Evolutionary conservation across 2,888 invertebrate species (phyloP).

Genomic region (Isotomurus palustris): DNA sequence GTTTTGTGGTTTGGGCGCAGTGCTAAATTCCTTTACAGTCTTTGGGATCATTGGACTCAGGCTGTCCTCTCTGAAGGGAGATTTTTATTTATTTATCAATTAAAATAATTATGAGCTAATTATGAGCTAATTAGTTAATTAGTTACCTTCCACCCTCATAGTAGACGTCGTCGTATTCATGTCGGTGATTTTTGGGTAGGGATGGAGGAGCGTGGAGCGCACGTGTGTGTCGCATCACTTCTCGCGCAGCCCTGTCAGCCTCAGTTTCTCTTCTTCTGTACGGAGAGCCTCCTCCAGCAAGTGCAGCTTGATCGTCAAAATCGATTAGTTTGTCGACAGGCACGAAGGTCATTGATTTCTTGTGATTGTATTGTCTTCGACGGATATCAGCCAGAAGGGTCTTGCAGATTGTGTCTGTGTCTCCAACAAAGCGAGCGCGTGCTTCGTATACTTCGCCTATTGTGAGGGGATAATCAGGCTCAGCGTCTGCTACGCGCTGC

Average conservation of each 20-base stretch:
- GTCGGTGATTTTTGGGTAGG: constrained; percentile 18
- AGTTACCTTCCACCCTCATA: not conserved
- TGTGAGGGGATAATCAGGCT: constrained; percentile 51
- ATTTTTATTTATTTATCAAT: too few relatives aligned
- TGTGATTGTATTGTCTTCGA: constrained; percentile 24
- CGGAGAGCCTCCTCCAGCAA: not conserved
- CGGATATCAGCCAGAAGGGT: constrained; percentile 44
- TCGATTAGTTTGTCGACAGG: constrained; percentile 33
- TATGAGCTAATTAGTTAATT: not conserved
- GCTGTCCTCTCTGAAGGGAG: not conserved
- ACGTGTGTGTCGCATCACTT: constrained; percentile 17
- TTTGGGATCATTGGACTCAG: not conserved
- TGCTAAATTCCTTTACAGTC: not conserved
- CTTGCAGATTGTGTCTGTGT: constrained; percentile 51
- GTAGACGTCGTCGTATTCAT: constrained; percentile 34
- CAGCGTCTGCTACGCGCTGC: constrained; percentile 61
- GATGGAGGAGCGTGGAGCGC: not conserved
- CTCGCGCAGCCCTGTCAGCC: constrained; percentile 8
- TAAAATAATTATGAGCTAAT: not conserved
- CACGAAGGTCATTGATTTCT: constrained; percentile 17
- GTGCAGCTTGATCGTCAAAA: constrained; percentile 15
- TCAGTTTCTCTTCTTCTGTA: not conserved
- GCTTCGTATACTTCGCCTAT: constrained; percentile 68
- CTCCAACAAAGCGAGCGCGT: constrained; percentile 57
- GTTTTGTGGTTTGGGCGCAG: not conserved